phyloP scores from a whole-genome alignment of 2,888 invertebrate species.

The Buathra laborator region DNA sequence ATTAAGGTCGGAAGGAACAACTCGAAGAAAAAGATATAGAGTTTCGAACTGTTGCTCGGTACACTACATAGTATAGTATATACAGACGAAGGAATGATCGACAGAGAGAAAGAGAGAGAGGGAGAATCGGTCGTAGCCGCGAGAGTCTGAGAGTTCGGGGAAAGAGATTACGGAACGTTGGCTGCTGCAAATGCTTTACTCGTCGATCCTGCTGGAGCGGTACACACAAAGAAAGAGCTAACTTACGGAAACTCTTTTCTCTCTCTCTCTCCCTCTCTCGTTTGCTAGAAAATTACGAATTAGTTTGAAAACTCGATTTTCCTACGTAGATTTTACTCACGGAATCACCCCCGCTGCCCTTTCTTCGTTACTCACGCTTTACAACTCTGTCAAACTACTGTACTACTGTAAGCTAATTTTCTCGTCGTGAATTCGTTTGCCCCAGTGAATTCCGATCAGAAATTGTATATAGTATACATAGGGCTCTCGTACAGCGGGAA shows the following conservation, averaged over 20 bases:
- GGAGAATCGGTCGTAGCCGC: conserved; percentile 15
- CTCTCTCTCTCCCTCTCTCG: conserved; percentile 10
- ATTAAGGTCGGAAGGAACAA: conserved; percentile 61
- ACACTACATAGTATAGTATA: conserved; percentile 6
- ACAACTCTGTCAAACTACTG: conserved; percentile 24
- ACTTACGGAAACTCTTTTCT: conserved; percentile 22
- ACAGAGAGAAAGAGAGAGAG: not conserved
- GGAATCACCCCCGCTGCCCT: not conserved
- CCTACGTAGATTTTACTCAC: conserved; percentile 45
- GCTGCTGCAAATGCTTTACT: conserved; percentile 46
- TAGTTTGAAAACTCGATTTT: conserved; percentile 64
- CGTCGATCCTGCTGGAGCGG: not conserved
- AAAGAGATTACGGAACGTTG: conserved; percentile 64
- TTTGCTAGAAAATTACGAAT: conserved; percentile 58
- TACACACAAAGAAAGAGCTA: not conserved
- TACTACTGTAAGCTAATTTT: conserved; percentile 53
- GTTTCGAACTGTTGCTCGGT: conserved; percentile 57
- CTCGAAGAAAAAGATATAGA: conserved; percentile 52
- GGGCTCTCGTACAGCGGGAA: not conserved
- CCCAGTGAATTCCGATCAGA: conserved; percentile 24
- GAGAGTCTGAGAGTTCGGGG: conserved; percentile 55
- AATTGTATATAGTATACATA: not conserved
- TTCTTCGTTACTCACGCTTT: not conserved
- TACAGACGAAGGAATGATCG: not conserved
- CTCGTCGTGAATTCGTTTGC: conserved; percentile 34